These are phyloP conservation scores for Oncorhynchus gorbuscha DNA, from an alignment of 2,113 vertebrate species.

Conservation along the genomic window DNA sequence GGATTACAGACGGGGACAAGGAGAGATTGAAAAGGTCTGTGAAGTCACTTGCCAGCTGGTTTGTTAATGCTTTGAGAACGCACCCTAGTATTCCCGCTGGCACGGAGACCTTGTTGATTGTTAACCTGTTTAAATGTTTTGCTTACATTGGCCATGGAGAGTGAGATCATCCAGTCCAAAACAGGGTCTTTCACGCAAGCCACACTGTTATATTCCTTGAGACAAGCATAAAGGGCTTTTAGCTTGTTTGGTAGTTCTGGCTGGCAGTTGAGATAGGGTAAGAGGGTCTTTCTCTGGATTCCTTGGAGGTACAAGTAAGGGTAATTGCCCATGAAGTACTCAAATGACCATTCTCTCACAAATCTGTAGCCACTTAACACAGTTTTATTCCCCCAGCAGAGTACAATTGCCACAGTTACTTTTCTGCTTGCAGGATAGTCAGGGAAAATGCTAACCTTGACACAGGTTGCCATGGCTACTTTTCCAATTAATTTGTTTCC, in stretches of 20 bases:
- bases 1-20: too few relatives aligned
- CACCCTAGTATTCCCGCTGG: too few relatives aligned
- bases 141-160: too few relatives aligned
- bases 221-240: too few relatives aligned
- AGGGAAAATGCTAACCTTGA: slow-evolving; percentile 28
- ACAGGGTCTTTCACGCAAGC: too few relatives aligned
- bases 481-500: slow-evolving; percentile 50
- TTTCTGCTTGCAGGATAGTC: neutral
- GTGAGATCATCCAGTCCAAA: too few relatives aligned
- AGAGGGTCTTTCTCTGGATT: neutral
- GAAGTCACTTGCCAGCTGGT: too few relatives aligned
- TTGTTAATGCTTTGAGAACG: too few relatives aligned
- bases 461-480: slow-evolving; percentile 54
- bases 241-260: neutral
- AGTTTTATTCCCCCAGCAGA: neutral
- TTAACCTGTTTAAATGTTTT: too few relatives aligned
- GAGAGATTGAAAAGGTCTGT: too few relatives aligned
- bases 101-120: too few relatives aligned
- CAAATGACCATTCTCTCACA: neutral
- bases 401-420: neutral
- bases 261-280: neutral
- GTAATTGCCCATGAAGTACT: neutral
- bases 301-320: neutral
- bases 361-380: neutral
- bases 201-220: too few relatives aligned